phyloP scores from a whole-genome alignment of 2,888 invertebrate species.

The Stegana nigrithorax region DNA sequence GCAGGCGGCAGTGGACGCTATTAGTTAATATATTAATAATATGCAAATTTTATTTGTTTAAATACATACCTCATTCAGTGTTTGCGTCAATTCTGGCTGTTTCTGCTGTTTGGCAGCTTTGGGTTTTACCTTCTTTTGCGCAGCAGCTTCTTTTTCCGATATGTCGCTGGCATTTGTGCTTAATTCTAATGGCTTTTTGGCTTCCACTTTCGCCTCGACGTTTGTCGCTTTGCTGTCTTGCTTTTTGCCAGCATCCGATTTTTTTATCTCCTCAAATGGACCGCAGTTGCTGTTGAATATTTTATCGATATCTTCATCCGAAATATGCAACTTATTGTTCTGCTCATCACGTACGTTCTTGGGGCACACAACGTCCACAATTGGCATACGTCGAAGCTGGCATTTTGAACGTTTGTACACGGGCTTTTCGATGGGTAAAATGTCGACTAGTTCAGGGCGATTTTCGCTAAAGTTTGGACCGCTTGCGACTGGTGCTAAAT shows the following conservation, averaged over 20 bases:
- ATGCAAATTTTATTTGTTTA: not conserved
- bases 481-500: slow-evolving; percentile 27
- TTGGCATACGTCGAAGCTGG: slow-evolving; percentile 53
- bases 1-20: slow-evolving; percentile 51
- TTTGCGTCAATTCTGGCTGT: not conserved
- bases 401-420: slow-evolving; percentile 62
- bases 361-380: slow-evolving; percentile 61
- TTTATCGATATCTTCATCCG: slow-evolving; percentile 67
- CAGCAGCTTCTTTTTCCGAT: not conserved
- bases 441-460: slow-evolving; percentile 51
- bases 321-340: slow-evolving; percentile 55
- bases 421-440: slow-evolving; percentile 60
- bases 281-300: slow-evolving; percentile 66
- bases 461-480: slow-evolving; percentile 55
- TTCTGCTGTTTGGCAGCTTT: not conserved
- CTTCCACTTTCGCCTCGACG: not conserved
- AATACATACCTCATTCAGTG: not conserved
- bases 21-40: not conserved
- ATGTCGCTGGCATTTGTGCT: not conserved
- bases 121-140: not conserved
- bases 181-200: slow-evolving; percentile 9
- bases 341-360: slow-evolving; percentile 49
- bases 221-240: too few species aligned
- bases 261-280: slow-evolving; percentile 56
- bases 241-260: not conserved